These are phyloP conservation scores for Hydractinia symbiolongicarpus DNA, from an alignment of 30 jellyfish, hydroid and myxozoan genomes.

Conservation along the genomic window DNA sequence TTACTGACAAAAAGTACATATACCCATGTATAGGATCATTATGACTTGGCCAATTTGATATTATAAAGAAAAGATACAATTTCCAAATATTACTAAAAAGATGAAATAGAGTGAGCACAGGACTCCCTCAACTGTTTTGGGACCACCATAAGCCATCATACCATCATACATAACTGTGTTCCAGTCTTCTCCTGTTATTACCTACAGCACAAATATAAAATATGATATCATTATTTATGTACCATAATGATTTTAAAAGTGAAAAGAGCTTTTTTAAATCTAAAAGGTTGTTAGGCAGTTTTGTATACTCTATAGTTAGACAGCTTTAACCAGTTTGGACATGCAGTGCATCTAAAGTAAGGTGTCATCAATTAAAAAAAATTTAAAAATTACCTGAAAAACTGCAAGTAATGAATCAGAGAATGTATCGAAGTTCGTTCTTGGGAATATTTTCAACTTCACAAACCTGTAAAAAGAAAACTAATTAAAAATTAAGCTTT, in stretches of 20 bases:
- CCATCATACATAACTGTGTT: constrained; percentile 93
- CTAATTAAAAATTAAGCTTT: neutral
- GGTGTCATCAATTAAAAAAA: no score
- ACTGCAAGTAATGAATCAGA: constrained; percentile 82
- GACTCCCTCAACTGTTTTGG: constrained; percentile 48
- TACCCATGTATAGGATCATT: no score
- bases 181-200: constrained; percentile 98
- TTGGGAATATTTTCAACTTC: constrained; percentile 57
- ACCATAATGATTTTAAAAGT: no score
- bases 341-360: no score
- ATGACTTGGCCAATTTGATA: no score
- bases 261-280: no score
- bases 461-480: constrained; percentile 54
- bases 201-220: constrained; percentile 28
- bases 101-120: constrained; percentile 59
- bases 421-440: constrained; percentile 89
- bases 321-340: neutral
- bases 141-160: constrained; percentile 79
- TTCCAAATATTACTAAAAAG: constrained; percentile 86
- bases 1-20: no score
- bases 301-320: neutral
- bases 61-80: constrained; percentile 63
- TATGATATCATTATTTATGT: neutral
- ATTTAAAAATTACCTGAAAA: constrained; percentile 59
- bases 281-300: no score